Evolutionary conservation across 2,888 invertebrate genomes (phyloP), one percentile per base, ranked within the genome.

Genomic region (Drosophila parthenogenetica): DNA sequence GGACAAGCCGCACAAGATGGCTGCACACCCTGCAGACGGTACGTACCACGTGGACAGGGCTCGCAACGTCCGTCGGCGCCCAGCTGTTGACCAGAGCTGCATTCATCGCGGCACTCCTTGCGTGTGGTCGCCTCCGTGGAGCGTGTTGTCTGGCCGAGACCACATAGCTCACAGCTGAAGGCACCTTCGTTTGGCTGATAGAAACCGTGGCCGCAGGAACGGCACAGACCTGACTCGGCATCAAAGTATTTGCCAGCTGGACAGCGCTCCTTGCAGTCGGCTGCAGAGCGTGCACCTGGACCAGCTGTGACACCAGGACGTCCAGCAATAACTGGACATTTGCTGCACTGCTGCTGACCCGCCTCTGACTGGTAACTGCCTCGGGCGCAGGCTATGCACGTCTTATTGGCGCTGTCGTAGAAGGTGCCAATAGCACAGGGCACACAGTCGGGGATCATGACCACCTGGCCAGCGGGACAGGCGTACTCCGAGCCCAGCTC

Each of bases 331-430:
- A 95, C 94, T 1, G 98, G 98, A 92, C 99, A 99, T 51, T 96
- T 93, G 50, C 95, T 96, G 92, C 99, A 99, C 88, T 96, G 96
- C 46, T 96, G 93, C 90, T 98, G 97, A 0, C 98, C 98, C 2
- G 96, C 95, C 92, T 98, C 97, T 70, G 98, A 98, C 92, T 99
- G 99, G 92, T 98, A 99, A 0, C 95, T 96, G 73, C 99, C 99
- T 42, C 96, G 93, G 0, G 97, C 96, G 88, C 98, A 98, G 22
- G 96, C 95, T 45, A 95, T 93, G 91, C 98, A 98, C 16, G 95
- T 94, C 87, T 96, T 95, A 67, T 95, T 95, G 4, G 94, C 94
- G 45, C 94, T 94, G 75, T 97, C 95, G 90, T 96, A 97, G 93
- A 94, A 98, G 0, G 97, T 97, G 69, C 98, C 98, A 73, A 98